phyloP scores from a whole-genome alignment of 2,888 invertebrate genomes.

The Asteroscopus sphinx region DNA sequence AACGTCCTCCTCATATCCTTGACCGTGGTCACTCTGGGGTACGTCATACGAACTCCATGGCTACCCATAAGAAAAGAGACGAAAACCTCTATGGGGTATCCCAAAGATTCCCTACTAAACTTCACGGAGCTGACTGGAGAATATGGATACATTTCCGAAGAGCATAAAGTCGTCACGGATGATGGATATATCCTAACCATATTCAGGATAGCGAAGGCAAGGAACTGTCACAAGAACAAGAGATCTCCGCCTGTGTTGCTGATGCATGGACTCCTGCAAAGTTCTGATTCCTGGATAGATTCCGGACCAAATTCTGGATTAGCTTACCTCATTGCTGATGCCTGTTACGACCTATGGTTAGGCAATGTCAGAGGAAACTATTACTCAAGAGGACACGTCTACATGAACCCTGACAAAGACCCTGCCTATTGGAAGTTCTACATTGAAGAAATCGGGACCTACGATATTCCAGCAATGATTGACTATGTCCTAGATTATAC shows the following conservation, averaged over 20 bases:
- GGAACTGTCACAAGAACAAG: slow-evolving; percentile 57
- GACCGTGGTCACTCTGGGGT: slow-evolving; percentile 47
- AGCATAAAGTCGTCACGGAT: slow-evolving; percentile 72
- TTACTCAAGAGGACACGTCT: slow-evolving; percentile 87
- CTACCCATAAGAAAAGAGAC: slow-evolving; percentile 57
- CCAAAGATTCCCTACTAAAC: slow-evolving; percentile 61
- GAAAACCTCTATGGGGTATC: slow-evolving; percentile 64
- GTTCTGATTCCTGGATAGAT: slow-evolving; percentile 75
- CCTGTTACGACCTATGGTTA: slow-evolving; percentile 63
- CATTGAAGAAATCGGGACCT: slow-evolving; percentile 86
- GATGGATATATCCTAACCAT: slow-evolving; percentile 77
- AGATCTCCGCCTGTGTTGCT: slow-evolving; percentile 71
- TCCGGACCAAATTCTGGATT: slow-evolving; percentile 72
- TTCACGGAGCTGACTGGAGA: slow-evolving; percentile 66
- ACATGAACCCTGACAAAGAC: slow-evolving; percentile 72
- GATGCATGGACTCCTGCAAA: slow-evolving; percentile 78
- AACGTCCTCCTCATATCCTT: slow-evolving; percentile 56
- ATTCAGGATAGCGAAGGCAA: slow-evolving; percentile 68
- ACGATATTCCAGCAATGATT: slow-evolving; percentile 92
- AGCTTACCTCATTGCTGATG: slow-evolving; percentile 64
- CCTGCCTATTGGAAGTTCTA: slow-evolving; percentile 65
- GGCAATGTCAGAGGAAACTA: slow-evolving; percentile 74
- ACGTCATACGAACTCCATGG: slow-evolving; percentile 49
- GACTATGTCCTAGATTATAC: slow-evolving; percentile 74
- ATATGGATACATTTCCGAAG: slow-evolving; percentile 72